phyloP scores from a whole-genome alignment of 2,888 invertebrate genomes.

The Phyto melanocephala region DNA sequence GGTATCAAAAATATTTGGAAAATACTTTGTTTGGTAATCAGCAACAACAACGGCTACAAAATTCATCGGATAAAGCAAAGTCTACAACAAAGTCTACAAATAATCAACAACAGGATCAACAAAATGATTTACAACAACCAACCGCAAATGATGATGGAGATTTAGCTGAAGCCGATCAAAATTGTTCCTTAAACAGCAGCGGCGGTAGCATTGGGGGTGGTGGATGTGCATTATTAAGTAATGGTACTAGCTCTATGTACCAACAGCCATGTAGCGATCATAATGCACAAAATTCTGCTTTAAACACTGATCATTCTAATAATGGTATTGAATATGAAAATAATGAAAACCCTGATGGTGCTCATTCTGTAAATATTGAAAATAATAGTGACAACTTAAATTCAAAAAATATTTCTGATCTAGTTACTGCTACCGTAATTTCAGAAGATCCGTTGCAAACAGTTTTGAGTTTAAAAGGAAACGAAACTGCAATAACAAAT shows the following conservation, averaged over 20 bases:
- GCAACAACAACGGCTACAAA: conserved; percentile 42
- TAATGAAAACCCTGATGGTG: conserved; percentile 76
- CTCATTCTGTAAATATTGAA: conserved; percentile 6
- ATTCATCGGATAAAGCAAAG: conserved; percentile 47
- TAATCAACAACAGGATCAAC: conserved; percentile 37
- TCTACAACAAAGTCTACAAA: conserved; percentile 41
- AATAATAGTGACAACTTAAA: conserved; percentile 7
- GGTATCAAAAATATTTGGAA: conserved; percentile 76
- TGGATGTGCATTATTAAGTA: conserved; percentile 16
- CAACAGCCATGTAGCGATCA: conserved; percentile 34
- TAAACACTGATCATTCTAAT: conserved; percentile 25
- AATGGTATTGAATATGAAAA: conserved; percentile 72
- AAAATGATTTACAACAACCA: conserved; percentile 44
- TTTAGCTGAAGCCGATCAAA: conserved; percentile 90
- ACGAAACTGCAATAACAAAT: background rate
- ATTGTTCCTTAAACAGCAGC: conserved; percentile 78
- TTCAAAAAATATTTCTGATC: background rate
- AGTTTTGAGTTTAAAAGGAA: background rate
- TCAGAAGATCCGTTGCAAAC: background rate
- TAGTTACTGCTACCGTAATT: background rate
- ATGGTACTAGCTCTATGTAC: conserved; percentile 16
- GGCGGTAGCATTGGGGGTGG: conserved; percentile 17
- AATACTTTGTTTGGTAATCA: conserved; percentile 69
- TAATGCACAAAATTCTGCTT: conserved; percentile 29
- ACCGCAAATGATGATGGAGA: conserved; percentile 84